These are phyloP conservation scores for Lepidocyrtinus sp. DNA, from an alignment of 2,888 invertebrate genomes.

Conservation along the genomic window DNA sequence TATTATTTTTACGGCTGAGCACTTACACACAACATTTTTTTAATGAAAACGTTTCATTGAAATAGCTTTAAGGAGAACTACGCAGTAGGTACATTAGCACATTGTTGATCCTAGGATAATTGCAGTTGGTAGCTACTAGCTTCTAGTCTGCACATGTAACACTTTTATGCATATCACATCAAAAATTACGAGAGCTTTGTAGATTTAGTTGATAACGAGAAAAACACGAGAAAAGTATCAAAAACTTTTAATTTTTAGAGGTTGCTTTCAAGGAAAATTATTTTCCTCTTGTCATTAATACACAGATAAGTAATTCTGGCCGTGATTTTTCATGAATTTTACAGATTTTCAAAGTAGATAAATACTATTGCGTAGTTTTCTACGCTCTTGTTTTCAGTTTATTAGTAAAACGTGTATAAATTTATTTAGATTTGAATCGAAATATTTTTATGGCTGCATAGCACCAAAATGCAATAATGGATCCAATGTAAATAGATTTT, in stretches of 20 bases:
- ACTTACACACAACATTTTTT: slow-evolving; percentile 7
- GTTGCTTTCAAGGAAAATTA: slow-evolving; percentile 1
- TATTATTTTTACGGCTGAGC: slow-evolving; percentile 16
- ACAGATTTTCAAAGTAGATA: slow-evolving; percentile 5
- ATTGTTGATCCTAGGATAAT: slow-evolving; percentile 3
- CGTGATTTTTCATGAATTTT: not conserved
- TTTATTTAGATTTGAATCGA: too few species aligned
- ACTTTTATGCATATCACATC: slow-evolving; percentile 8
- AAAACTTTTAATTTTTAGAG: slow-evolving; percentile 4
- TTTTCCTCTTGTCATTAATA: not conserved
- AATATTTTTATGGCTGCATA: too few species aligned
- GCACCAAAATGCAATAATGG: too few species aligned
- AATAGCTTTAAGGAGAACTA: not conserved
- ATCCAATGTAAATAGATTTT: too few species aligned
- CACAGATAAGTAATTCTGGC: slow-evolving; percentile 4
- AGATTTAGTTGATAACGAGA: not conserved
- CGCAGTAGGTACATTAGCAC: slow-evolving; percentile 15
- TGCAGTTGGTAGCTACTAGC: slow-evolving; percentile 1
- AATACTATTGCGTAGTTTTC: not conserved
- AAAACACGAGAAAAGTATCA: slow-evolving; percentile 15
- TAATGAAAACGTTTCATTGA: slow-evolving; percentile 15
- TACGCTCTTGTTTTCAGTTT: too few species aligned
- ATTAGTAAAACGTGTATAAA: too few species aligned
- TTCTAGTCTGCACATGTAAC: not conserved
- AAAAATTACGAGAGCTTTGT: slow-evolving; percentile 11